Evolutionary conservation across 2,888 invertebrate genomes (phyloP).

Genomic region (Campaea margaritaria): DNA sequence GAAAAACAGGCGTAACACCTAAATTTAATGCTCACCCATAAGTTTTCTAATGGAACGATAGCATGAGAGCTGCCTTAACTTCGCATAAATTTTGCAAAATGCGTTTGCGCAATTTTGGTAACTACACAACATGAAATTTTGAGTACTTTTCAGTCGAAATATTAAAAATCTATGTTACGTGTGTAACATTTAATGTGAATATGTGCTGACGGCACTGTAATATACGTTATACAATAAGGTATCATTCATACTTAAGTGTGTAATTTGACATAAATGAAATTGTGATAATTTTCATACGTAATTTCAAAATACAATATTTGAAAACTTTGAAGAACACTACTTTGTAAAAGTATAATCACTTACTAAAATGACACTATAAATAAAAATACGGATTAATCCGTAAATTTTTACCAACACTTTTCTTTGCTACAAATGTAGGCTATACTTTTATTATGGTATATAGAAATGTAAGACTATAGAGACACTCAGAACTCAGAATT

Average conservation of each 20-base stretch:
- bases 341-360: neutral
- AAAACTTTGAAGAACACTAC: neutral
- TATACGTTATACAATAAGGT: too few species aligned
- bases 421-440: too few species aligned
- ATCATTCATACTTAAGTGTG: too few species aligned
- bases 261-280: too few species aligned
- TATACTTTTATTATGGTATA: too few species aligned
- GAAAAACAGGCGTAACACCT: constrained; percentile 5
- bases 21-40: constrained; percentile 4
- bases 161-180: constrained; percentile 22
- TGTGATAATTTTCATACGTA: too few species aligned
- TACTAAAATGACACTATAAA: neutral
- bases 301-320: too few species aligned
- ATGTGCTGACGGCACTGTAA: too few species aligned
- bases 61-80: constrained; percentile 7
- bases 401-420: constrained; percentile 6
- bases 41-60: neutral
- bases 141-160: constrained; percentile 43
- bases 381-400: constrained; percentile 8
- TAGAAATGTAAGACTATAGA: too few species aligned
- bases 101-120: constrained; percentile 45
- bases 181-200: neutral
- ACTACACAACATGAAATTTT: constrained; percentile 50
- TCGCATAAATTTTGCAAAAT: constrained; percentile 1
- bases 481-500: too few species aligned